Evolutionary conservation across 2,888 invertebrate genomes (phyloP).

Genomic region (Taphrorychus bicolor): DNA sequence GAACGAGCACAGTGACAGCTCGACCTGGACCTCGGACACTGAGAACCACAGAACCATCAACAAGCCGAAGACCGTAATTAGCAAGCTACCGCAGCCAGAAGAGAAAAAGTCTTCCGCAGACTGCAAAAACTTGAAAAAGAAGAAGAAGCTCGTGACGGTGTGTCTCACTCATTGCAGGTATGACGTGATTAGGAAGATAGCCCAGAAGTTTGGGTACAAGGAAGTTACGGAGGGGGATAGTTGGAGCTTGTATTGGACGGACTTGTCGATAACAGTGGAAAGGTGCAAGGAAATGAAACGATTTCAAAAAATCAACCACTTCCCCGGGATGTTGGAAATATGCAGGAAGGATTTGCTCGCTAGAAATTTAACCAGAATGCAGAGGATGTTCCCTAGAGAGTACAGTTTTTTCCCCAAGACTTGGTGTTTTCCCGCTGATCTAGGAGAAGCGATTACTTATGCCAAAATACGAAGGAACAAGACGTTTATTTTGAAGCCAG

Average conservation of each 20-base stretch:
- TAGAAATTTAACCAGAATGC: constrained; percentile 88
- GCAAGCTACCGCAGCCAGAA: constrained; percentile 27
- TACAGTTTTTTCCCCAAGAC: constrained; percentile 93
- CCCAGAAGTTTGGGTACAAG: constrained; percentile 74
- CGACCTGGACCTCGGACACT: constrained; percentile 48
- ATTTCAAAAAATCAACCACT: constrained; percentile 92
- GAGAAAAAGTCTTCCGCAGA: constrained; percentile 28
- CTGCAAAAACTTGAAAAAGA: constrained; percentile 41
- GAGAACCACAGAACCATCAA: constrained; percentile 40
- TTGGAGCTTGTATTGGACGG: constrained; percentile 94
- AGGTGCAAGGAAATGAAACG: constrained; percentile 90
- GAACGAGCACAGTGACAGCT: constrained; percentile 47
- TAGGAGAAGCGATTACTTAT: constrained; percentile 76
- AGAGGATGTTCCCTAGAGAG: constrained; percentile 85
- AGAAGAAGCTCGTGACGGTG: constrained; percentile 62
- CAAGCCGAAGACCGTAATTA: constrained; percentile 26
- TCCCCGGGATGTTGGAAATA: constrained; percentile 68
- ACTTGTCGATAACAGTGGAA: constrained; percentile 84
- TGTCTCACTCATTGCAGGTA: constrained; percentile 76
- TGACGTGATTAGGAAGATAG: constrained; percentile 75
- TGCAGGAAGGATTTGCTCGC: constrained; percentile 86
- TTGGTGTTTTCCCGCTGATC: constrained; percentile 91
- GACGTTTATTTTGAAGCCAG: constrained; percentile 90
- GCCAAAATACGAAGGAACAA: constrained; percentile 74
- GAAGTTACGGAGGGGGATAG: constrained; percentile 81